Evolutionary conservation across 2,888 invertebrate species (phyloP), one percentile per base, ranked within the genome.

Genomic region (Drosophila limbata): DNA sequence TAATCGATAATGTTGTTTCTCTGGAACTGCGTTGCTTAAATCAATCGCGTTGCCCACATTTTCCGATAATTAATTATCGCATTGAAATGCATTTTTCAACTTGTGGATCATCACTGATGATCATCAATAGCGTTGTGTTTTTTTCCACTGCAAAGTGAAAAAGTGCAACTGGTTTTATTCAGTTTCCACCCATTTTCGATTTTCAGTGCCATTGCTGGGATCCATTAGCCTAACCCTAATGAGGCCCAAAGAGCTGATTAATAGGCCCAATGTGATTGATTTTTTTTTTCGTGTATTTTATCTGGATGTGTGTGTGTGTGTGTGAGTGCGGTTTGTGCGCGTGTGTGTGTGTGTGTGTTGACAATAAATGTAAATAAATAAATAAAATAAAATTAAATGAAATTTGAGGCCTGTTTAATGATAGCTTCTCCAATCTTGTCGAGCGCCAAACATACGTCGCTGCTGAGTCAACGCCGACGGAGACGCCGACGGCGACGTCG

Each of bases 341-440:
- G 35, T 17, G 25, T 5, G 48, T 28, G 60, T 48, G 55, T 48
- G 62, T 13, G 47, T n/a, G 52, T 11, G 48, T 60, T 71, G 60
- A 66, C 73, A 72, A 57, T 45, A 19, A 60, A 60, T 48, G 11
- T 45, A 39, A 15, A 52, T 47, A 42, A 47, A 39, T 47, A 66
- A 53, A 28, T 60, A 47, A 60, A 52, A 35, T 25, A 25, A 56
- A 55, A 15, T 55, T 15, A 37, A n/a, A 2, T n/a, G 13, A 6
- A 37, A 11, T 28, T 53, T 25, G 19, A 31, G 15, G 15, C 33
- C 31, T 39, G 19, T 35, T 63, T 25, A 63, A 9, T 56, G 48
- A 47, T 79, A 67, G 17, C 51, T 75, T 85, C 82, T 69, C 82
- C 88, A 88, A 67, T 79, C 64, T 21, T 66, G 53, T 11, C 79